These are phyloP conservation scores for Caenorhabditis remanei DNA, from an alignment of 1,140 invertebrate species.

Conservation along the genomic window DNA sequence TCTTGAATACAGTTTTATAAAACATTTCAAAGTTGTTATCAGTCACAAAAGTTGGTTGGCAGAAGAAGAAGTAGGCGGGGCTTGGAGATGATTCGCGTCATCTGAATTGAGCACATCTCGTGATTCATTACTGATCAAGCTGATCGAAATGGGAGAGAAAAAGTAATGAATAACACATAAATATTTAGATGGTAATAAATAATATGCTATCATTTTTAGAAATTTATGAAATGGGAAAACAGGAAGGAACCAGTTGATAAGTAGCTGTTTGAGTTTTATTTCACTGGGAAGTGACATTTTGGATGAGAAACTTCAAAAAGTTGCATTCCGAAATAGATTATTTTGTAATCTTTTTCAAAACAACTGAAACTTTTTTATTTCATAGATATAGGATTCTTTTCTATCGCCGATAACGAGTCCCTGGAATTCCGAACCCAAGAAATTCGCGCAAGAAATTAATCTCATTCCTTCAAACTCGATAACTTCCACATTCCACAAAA, in stretches of 20 bases:
- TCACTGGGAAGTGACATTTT: no score
- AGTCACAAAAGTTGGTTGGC: slow-evolving; percentile 9
- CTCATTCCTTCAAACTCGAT: no score
- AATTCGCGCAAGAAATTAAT: no score
- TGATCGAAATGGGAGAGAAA: not conserved
- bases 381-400: no score
- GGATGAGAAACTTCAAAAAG: not conserved
- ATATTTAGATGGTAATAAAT: not conserved
- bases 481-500: not conserved
- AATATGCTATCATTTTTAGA: not conserved
- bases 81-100: not conserved
- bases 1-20: slow-evolving; percentile 31
- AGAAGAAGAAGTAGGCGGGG: not conserved
- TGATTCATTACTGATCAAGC: slow-evolving; percentile 37
- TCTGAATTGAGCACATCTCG: slow-evolving; percentile 18
- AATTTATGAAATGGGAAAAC: not conserved
- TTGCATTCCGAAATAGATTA: not conserved
- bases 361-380: no score
- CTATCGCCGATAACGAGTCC: no score
- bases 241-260: not conserved
- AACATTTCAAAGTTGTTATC: slow-evolving; percentile 25
- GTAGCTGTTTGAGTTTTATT: not conserved
- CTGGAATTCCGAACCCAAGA: no score
- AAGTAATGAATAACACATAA: slow-evolving; percentile 27
- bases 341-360: not conserved